phyloP scores from a whole-genome alignment of 2,113 vertebrate genomes.

The Erpornis zantholeuca region DNA sequence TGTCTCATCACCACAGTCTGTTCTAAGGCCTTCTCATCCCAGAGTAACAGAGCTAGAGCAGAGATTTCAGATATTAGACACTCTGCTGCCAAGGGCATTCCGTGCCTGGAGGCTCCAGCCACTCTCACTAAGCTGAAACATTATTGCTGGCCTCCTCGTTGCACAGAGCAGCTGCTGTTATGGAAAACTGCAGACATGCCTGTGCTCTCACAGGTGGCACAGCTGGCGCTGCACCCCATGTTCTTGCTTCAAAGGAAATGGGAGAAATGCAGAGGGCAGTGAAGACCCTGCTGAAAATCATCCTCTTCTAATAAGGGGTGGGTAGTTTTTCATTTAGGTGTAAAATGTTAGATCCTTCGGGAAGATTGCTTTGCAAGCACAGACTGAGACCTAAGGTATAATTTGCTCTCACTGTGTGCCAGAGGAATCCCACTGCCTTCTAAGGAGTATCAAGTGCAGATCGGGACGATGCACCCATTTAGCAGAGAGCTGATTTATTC shows the following conservation, averaged over 20 bases:
- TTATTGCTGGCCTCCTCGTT: neutral
- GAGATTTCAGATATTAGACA: neutral
- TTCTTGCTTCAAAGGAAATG: neutral
- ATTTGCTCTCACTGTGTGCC: neutral
- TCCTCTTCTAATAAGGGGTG: neutral
- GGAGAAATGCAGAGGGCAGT: neutral
- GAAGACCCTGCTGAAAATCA: neutral
- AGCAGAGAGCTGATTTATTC: neutral
- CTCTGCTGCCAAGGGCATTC: neutral
- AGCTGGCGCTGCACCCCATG: neutral
- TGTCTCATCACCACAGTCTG: neutral
- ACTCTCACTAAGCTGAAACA: neutral
- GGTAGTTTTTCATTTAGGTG: neutral
- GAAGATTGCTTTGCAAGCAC: neutral
- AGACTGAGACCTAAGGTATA: neutral
- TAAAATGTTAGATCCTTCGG: neutral
- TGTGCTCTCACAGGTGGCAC: neutral
- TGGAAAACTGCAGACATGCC: neutral
- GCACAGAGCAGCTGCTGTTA: neutral
- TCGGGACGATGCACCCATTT: neutral
- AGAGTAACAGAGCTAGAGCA: neutral
- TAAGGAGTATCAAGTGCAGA: neutral
- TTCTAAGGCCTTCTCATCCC: neutral
- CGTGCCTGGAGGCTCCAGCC: accelerated
- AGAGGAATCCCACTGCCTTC: neutral